phyloP scores from a whole-genome alignment of 2,113 vertebrate genomes.

The Ardeotis arabs region DNA sequence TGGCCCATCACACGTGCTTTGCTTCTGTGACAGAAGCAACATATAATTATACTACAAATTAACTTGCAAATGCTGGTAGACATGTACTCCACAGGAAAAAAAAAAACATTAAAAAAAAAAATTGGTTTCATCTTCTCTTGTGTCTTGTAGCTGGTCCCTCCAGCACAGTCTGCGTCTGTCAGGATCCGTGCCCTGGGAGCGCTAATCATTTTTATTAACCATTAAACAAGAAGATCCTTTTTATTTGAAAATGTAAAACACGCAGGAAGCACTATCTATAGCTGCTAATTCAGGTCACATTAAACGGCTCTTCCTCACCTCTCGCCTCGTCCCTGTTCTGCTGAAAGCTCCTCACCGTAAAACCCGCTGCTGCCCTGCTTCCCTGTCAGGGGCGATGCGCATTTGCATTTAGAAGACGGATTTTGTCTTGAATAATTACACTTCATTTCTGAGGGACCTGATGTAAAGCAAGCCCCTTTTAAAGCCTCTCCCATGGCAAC shows the following conservation, averaged over 20 bases:
- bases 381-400: not conserved
- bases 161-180: conserved; percentile 33
- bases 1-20: not conserved
- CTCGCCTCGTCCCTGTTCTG: not conserved
- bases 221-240: conserved; percentile 62
- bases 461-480: conserved; percentile 2
- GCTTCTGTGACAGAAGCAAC: conserved; percentile 28
- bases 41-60: conserved; percentile 64
- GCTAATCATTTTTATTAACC: conserved; percentile 68
- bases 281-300: conserved; percentile 35
- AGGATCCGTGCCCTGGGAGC: conserved; percentile 31
- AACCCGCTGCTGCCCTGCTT: not conserved
- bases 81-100: not conserved
- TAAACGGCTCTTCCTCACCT: conserved; percentile 8
- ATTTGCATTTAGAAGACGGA: not conserved
- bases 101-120: not conserved
- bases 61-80: conserved; percentile 53
- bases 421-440: not conserved
- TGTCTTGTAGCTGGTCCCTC: conserved; percentile 30
- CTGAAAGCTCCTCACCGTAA: not conserved
- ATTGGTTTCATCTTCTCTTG: conserved; percentile 11
- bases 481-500: not conserved
- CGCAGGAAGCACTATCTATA: not conserved
- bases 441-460: not conserved
- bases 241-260: conserved; percentile 65